Conservation (phyloP, 2,888 invertebrate genomes). For the Euplexia lucipara region DNA sequence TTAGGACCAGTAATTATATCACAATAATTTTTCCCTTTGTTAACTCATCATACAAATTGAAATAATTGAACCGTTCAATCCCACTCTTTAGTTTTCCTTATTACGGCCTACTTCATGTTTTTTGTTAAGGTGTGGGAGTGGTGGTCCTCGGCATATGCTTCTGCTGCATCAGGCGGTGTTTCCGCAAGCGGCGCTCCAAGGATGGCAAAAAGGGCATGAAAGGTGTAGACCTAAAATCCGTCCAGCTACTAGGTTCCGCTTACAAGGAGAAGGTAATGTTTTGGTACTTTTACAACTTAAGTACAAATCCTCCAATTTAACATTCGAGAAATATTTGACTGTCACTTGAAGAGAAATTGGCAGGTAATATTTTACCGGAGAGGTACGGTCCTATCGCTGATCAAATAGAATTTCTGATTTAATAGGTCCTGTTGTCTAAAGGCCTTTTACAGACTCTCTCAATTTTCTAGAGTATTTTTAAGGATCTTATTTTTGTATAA, state of each 20-base stretch:
- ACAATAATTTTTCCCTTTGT: constrained; percentile 18
- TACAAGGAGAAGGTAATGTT: constrained; percentile 99
- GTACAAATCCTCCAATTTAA: not conserved
- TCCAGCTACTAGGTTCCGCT: constrained; percentile 98
- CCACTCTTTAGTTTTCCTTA: not conserved
- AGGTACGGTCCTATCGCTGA: no score
- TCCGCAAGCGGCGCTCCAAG: constrained; percentile 97
- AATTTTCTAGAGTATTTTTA: not conserved
- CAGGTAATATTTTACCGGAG: constrained; percentile 8
- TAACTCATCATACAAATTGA: not conserved
- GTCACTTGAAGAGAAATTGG: constrained; percentile 6
- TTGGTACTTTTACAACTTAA: constrained; percentile 58
- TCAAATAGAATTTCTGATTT: no score
- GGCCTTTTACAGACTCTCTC: constrained; percentile 27
- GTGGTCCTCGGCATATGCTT: constrained; percentile 96
- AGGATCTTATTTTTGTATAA: no score
- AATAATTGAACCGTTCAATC: not conserved
- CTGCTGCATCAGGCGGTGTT: constrained; percentile 98
- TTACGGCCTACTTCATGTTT: not conserved
- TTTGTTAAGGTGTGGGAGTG: constrained; percentile 92
- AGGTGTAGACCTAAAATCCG: constrained; percentile 98
- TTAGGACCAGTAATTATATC: not conserved
- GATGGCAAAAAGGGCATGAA: constrained; percentile 98
- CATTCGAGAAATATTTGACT: not conserved
- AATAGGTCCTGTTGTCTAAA: constrained; percentile 1